These are phyloP conservation scores for Tetrapedia diversipes DNA, from an alignment of 2,888 invertebrate species.

Conservation along the genomic window DNA sequence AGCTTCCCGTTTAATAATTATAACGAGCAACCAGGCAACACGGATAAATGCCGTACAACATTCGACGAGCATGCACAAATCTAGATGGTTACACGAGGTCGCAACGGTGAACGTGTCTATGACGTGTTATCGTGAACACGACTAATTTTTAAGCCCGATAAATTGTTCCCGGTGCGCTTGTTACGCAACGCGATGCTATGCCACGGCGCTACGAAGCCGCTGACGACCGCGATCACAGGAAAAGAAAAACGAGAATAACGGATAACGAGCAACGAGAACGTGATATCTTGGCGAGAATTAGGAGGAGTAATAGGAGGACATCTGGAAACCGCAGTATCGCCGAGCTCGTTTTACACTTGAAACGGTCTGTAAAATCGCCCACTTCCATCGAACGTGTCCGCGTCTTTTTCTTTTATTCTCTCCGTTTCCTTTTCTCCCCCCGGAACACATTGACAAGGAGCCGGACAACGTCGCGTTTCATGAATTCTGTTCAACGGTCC, in stretches of 20 bases:
- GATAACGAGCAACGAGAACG: conserved; percentile 17
- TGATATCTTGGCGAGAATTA: conserved; percentile 21
- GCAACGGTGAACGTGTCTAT: background rate
- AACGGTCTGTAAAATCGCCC: conserved; percentile 29
- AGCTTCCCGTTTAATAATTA: background rate
- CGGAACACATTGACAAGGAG: background rate
- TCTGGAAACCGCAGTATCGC: conserved; percentile 48
- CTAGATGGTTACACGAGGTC: too few species aligned
- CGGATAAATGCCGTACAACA: conserved; percentile 4
- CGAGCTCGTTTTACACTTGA: conserved; percentile 32
- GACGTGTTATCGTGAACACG: conserved; percentile 25
- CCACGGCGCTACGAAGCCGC: too few species aligned
- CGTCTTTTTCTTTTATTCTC: background rate
- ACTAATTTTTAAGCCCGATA: conserved; percentile 30
- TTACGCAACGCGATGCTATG: conserved; percentile 26
- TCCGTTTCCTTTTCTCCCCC: background rate
- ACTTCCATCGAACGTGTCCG: background rate
- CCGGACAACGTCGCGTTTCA: background rate
- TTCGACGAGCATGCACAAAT: too few species aligned
- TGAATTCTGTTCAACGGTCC: background rate
- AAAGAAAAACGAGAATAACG: background rate
- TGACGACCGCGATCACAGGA: background rate
- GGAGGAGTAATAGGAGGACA: conserved; percentile 26
- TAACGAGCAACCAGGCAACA: background rate
- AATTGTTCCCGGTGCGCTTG: background rate